phyloP scores from a whole-genome alignment of 2,888 invertebrate genomes.

The Chrysotoxum bicinctum region DNA sequence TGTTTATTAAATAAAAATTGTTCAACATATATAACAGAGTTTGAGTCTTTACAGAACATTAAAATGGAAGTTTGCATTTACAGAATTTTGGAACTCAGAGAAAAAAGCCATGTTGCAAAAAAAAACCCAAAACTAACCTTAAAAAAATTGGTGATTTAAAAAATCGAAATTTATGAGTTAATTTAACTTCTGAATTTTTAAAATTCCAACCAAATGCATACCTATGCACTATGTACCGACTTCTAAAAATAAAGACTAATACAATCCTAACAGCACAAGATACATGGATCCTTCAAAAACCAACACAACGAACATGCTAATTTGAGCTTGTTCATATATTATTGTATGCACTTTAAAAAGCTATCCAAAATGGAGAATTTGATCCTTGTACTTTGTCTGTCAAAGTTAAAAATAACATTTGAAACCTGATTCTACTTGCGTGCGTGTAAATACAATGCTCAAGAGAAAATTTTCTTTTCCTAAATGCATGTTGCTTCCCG shows the following conservation, averaged over 20 bases:
- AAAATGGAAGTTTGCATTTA: too few species aligned
- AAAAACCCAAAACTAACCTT: too few species aligned
- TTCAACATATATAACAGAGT: too few species aligned
- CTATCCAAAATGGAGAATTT: background rate
- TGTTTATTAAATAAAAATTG: too few species aligned
- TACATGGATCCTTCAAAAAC: background rate
- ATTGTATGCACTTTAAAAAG: background rate
- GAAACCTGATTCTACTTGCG: background rate
- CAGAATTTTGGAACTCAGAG: too few species aligned
- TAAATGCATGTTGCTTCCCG: background rate
- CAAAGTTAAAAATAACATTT: conserved; percentile 1
- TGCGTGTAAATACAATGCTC: background rate
- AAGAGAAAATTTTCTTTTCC: background rate
- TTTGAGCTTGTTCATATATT: background rate
- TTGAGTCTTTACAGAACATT: too few species aligned
- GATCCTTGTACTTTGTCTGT: background rate
- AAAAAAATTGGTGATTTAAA: too few species aligned
- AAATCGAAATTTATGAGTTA: too few species aligned
- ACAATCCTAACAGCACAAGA: background rate
- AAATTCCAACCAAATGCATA: too few species aligned
- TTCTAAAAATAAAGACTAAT: background rate
- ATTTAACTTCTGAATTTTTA: too few species aligned
- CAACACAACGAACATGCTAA: background rate
- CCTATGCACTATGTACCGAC: background rate
- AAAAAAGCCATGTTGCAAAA: too few species aligned